Evolutionary conservation across 1,140 invertebrate genomes (phyloP).

Genomic region (Apis dorsata): DNA sequence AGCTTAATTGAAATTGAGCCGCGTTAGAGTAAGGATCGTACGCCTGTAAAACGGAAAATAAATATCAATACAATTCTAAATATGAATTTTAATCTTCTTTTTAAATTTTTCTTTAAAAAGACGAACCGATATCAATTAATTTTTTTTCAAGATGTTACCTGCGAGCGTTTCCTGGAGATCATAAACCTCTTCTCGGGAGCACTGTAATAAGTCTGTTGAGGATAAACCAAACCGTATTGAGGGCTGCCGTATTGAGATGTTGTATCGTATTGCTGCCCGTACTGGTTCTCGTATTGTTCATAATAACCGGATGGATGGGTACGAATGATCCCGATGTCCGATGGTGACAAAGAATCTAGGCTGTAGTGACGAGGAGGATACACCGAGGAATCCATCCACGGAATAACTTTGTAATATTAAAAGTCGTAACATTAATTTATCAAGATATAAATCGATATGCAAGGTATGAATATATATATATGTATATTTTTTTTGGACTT

Average conservation of each 20-base stretch:
- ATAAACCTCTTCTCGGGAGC: conserved; percentile 72
- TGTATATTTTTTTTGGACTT: background rate
- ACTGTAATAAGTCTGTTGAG: conserved; percentile 66
- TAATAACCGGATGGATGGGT: conserved; percentile 71
- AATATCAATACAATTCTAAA: background rate
- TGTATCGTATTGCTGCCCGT: conserved; percentile 66
- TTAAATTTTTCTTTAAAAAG: too few species aligned
- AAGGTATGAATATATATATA: too few species aligned
- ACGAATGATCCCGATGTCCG: conserved; percentile 70
- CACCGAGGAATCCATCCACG: conserved; percentile 67
- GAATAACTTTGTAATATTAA: conserved; percentile 44
- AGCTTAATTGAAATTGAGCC: conserved; percentile 55
- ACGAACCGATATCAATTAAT: too few species aligned
- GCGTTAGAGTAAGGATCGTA: conserved; percentile 67
- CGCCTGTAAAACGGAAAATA: conserved; percentile 52
- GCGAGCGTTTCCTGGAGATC: conserved; percentile 70
- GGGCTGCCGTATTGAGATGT: conserved; percentile 63
- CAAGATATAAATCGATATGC: background rate
- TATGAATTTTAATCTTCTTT: background rate
- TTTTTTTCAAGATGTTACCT: conserved; percentile 50
- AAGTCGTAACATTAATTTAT: background rate
- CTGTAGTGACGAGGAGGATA: conserved; percentile 64
- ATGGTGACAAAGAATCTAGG: conserved; percentile 59
- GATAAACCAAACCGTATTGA: conserved; percentile 67
- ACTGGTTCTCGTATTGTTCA: conserved; percentile 68